phyloP scores from a whole-genome alignment of 1,140 invertebrate species.

The Branchinecta lindahli region DNA sequence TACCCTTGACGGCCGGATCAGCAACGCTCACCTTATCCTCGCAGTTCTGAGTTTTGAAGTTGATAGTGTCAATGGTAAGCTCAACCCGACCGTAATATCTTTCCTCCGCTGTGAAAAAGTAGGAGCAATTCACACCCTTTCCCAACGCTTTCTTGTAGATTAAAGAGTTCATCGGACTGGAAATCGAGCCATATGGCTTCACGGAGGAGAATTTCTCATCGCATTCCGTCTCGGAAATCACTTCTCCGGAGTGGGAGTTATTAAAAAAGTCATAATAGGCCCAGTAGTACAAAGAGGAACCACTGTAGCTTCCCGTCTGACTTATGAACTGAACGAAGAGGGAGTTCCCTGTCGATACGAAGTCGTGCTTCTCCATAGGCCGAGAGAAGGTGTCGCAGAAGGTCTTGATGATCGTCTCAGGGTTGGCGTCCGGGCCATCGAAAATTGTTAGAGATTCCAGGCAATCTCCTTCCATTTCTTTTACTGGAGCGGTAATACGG shows the following conservation, averaged over 20 bases:
- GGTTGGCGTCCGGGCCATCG: conserved; percentile 65
- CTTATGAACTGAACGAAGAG: conserved; percentile 49
- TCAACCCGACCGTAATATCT: conserved; percentile 61
- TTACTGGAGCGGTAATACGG: conserved; percentile 57
- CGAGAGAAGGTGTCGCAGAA: conserved; percentile 82
- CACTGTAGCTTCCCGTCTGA: conserved; percentile 75
- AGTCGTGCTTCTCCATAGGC: conserved; percentile 78
- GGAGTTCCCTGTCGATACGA: conserved; percentile 65
- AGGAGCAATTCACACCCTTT: conserved; percentile 47
- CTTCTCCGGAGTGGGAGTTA: conserved; percentile 60
- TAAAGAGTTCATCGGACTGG: conserved; percentile 65
- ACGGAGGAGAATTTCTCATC: conserved; percentile 66
- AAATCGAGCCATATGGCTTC: conserved; percentile 43
- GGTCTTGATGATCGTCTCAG: conserved; percentile 71
- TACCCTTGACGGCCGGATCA: conserved; percentile 11
- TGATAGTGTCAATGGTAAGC: conserved; percentile 47
- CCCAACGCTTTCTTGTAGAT: conserved; percentile 50
- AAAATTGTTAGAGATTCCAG: conserved; percentile 74
- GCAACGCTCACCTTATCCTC: conserved; percentile 2
- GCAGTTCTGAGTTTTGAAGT: conserved; percentile 38
- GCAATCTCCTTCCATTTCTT: conserved; percentile 54
- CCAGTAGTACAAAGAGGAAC: conserved; percentile 75
- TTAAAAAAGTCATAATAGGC: conserved; percentile 85
- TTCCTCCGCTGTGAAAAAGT: conserved; percentile 62
- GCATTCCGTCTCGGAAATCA: conserved; percentile 54